Evolutionary conservation across 1,140 invertebrate genomes (phyloP).

Genomic region (Hylaeus anthracinus): DNA sequence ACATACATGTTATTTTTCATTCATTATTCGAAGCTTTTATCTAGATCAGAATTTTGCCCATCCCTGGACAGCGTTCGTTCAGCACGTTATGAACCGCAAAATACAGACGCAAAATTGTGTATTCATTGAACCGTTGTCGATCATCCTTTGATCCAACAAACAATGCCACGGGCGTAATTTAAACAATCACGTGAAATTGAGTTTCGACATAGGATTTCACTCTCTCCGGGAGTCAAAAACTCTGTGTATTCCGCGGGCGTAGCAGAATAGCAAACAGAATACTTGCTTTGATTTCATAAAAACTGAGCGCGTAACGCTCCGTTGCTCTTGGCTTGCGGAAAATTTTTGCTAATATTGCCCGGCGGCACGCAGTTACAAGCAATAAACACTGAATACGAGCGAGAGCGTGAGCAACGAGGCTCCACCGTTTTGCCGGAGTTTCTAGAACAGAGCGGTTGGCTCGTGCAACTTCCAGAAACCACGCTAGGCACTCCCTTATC

Average conservation of each 20-base stretch:
- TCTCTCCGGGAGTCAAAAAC: neutral
- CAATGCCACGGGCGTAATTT: neutral
- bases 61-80: neutral
- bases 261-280: neutral
- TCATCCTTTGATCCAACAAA: neutral
- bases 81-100: neutral
- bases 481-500: conserved; percentile 38
- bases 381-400: conserved; percentile 42
- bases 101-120: neutral
- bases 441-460: conserved; percentile 38
- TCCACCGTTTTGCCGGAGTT: conserved; percentile 36
- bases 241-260: neutral
- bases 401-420: conserved; percentile 18
- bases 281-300: conserved; percentile 31
- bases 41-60: too few relatives aligned
- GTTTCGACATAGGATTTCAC: neutral
- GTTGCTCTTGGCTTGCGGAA: conserved; percentile 12
- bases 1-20: too few relatives aligned
- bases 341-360: conserved; percentile 42
- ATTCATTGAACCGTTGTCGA: neutral
- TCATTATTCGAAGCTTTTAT: too few relatives aligned
- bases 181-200: neutral
- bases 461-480: conserved; percentile 48
- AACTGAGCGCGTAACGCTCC: neutral
- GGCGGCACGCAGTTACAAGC: conserved; percentile 1